Percentiles rank a stretch among this genome's conserved stretches.
phyloP scores from a whole-genome alignment of 2,113 vertebrate species.

The Nansenia antarctica region DNA sequence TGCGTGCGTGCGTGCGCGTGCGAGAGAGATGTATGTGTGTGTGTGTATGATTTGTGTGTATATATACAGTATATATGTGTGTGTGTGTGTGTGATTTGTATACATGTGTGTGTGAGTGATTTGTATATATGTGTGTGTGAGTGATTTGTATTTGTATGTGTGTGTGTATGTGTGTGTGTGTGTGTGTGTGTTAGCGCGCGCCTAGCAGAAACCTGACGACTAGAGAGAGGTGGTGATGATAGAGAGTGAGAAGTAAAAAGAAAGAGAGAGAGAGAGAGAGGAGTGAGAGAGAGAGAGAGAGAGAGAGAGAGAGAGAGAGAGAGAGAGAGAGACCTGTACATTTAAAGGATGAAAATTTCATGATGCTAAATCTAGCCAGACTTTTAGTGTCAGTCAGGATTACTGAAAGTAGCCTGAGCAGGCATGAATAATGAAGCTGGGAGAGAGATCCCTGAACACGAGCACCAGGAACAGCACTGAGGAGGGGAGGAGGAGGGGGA shows the following conservation, averaged over 20 bases:
- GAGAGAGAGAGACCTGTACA: slow-evolving; percentile 66
- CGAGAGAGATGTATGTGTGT: no score
- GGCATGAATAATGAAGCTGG: slow-evolving; percentile 85
- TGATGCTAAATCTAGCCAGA: slow-evolving; percentile 91
- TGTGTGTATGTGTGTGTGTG: neutral
- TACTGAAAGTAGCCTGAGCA: slow-evolving; percentile 82
- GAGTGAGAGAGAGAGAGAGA: slow-evolving; percentile 32
- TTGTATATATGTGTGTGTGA: no score
- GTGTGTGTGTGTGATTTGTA: no score
- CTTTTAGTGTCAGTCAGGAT: slow-evolving; percentile 95
- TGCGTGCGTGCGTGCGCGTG: neutral
- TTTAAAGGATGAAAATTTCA: slow-evolving; percentile 89
- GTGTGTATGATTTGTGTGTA: no score
- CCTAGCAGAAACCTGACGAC: neutral
- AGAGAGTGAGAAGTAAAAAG: slow-evolving; percentile 21
- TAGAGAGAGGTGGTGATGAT: neutral
- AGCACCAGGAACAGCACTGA: slow-evolving; percentile 36
- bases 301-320: slow-evolving; percentile 17
- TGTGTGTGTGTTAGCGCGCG: neutral
- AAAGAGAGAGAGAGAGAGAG: slow-evolving; percentile 17
- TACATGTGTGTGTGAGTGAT: neutral
- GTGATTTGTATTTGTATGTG: no score
- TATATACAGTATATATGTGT: no score
- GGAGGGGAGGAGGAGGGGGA: slow-evolving; percentile 25
- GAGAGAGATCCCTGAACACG: slow-evolving; percentile 64